These are phyloP conservation scores for Helarctos malayanus DNA, from an alignment of 2,797 vertebrate genomes.

Conservation along the genomic window DNA sequence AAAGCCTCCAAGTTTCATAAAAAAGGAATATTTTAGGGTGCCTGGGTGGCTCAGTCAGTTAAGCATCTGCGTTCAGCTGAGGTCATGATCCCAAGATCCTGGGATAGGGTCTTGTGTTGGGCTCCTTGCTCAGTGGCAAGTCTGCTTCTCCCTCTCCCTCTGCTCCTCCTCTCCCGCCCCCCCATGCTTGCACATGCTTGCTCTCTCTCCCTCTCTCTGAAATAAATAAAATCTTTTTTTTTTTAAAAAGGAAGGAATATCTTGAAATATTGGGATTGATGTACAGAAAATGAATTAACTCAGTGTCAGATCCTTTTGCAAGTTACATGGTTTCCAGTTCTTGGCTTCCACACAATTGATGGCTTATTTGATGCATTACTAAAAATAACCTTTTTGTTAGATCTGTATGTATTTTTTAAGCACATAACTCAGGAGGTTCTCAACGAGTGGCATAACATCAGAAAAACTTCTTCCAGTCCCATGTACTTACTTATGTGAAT, in stretches of 20 bases:
- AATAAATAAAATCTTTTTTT: too few relatives aligned
- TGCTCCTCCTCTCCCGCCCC: too few relatives aligned
- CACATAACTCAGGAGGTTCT: not conserved
- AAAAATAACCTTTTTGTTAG: conserved; percentile 10
- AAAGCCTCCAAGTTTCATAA: not conserved
- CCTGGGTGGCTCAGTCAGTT: too few relatives aligned
- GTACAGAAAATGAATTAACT: not conserved
- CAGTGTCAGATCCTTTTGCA: not conserved
- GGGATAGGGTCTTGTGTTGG: too few relatives aligned
- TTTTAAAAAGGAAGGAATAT: not conserved
- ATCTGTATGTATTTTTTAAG: conserved; percentile 3
- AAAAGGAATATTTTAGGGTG: conserved; percentile 7
- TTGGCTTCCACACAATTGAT: conserved; percentile 23
- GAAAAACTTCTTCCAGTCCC: not conserved
- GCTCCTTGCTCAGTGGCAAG: too few relatives aligned
- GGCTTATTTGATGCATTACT: conserved; percentile 7
- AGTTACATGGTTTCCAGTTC: not conserved
- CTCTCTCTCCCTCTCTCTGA: too few relatives aligned
- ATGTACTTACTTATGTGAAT: not conserved
- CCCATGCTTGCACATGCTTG: too few relatives aligned
- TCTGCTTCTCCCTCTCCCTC: too few relatives aligned
- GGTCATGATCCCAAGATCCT: too few relatives aligned
- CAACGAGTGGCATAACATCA: conserved; percentile 18
- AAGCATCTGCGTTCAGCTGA: too few relatives aligned
- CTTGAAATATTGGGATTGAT: not conserved